phyloP scores from a whole-genome alignment of 2,888 invertebrate genomes.

The Himalopsyche tibetana region DNA sequence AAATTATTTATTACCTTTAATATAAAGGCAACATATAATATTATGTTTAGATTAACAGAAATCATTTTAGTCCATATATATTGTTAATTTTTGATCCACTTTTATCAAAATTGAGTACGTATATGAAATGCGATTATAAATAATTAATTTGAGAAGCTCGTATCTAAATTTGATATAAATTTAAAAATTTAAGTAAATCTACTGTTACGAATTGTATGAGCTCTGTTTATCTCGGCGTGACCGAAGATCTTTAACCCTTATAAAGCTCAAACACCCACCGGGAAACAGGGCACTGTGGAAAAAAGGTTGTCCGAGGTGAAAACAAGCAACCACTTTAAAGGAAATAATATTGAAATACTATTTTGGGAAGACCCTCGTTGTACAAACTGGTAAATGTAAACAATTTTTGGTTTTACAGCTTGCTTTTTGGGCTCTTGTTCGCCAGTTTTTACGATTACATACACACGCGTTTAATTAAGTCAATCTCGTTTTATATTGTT shows the following conservation, averaged over 20 bases:
- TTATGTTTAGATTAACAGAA: no score
- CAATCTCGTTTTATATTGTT: neutral
- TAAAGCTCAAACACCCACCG: constrained; percentile 17
- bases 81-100: no score
- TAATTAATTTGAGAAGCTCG: no score
- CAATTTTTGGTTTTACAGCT: constrained; percentile 9
- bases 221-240: neutral
- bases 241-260: constrained; percentile 16
- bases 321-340: constrained; percentile 41
- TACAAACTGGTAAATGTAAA: neutral
- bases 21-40: no score
- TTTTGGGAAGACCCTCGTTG: constrained; percentile 25
- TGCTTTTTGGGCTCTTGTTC: neutral
- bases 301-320: constrained; percentile 36
- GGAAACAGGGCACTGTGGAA: constrained; percentile 3
- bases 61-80: no score
- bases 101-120: no score
- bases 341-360: constrained; percentile 43
- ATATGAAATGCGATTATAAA: no score
- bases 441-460: neutral
- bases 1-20: no score
- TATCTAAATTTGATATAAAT: no score
- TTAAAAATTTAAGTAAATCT: no score
- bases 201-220: neutral
- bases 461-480: constrained; percentile 1